Evolutionary conservation across 2,888 invertebrate species (phyloP), one percentile per base, ranked within the genome.

Genomic region (Aleiodes testaceus): DNA sequence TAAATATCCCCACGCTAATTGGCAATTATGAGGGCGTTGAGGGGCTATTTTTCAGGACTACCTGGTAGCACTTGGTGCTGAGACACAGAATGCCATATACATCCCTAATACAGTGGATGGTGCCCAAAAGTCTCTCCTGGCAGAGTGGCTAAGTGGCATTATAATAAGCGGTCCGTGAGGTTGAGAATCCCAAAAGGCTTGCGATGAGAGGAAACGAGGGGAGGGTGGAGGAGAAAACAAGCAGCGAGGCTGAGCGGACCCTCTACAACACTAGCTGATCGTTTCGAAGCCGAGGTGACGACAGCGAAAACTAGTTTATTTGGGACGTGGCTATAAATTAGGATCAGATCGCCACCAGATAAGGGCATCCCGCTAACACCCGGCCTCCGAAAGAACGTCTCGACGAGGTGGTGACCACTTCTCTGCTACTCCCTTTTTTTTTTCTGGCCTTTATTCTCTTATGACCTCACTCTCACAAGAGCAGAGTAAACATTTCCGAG

Each of bases 291-390:
- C 78, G 82, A 87, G 84, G 87, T 87, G 87, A 86, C 86, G 87
- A 87, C 86, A 87, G 86, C 86, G 86, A 83, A 86, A 87, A 87
- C 87, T 87, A 87, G 87, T 87, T 87, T 87, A 87, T 87, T 87
- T 86, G 85, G 87, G 86, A 84, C 86, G 83, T 79, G 85, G 84
- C 86, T 86, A 87, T 87, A 87, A 87, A 87, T 87, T 87, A 87
- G 86, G 86, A 87, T 87, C 86, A 86, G 87, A 87, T 87, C 85
- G 84, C 86, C 85, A 82, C 80, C 81, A 84, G 87, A 87, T 87
- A 87, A 87, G 86, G 80, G 79, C 83, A 85, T 84, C 84, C 85
- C 82, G 83, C 84, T 85, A 86, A 87, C 87, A 87, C 86, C 86
- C 86, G 85, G 84, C 79, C 81, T 83, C 80, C 82, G 81, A 83